Conservation (phyloP, 2,888 invertebrate species). For the Neuroscelio doddi region DNA sequence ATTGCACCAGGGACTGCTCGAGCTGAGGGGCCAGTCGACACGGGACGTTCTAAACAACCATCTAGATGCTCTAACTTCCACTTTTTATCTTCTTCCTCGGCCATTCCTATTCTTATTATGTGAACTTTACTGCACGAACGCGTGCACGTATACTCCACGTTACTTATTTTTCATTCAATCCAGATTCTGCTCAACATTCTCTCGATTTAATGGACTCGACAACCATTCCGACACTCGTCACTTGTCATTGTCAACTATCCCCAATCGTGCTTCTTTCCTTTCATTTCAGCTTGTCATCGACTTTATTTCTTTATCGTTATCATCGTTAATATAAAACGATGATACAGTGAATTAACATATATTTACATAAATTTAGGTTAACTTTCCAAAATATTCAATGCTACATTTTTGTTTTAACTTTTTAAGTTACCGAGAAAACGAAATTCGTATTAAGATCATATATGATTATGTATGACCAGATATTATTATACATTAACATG, state of each 20-base stretch:
- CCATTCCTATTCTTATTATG: slow-evolving; percentile 7
- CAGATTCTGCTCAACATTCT: slow-evolving; percentile 1
- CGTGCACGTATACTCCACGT: slow-evolving; percentile 2
- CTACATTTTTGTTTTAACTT: too few relatives aligned
- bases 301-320: too few relatives aligned
- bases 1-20: slow-evolving; percentile 30
- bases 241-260: slow-evolving; percentile 40
- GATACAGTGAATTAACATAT: too few relatives aligned
- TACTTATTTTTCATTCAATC: neutral
- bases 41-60: slow-evolving; percentile 65
- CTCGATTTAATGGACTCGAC: slow-evolving; percentile 53
- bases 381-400: too few relatives aligned
- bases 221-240: slow-evolving; percentile 53
- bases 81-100: slow-evolving; percentile 22
- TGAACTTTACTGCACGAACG: slow-evolving; percentile 4
- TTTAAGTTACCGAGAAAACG: too few relatives aligned
- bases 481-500: too few relatives aligned
- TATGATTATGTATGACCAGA: too few relatives aligned
- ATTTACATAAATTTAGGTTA: too few relatives aligned
- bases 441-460: too few relatives aligned
- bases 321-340: too few relatives aligned
- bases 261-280: too few relatives aligned
- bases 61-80: slow-evolving; percentile 51
- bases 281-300: too few relatives aligned
- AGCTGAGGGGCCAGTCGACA: slow-evolving; percentile 55